A percentile compares a stretch with the other conserved stretches of the same genome.
phyloP scores from a whole-genome alignment of 2,888 invertebrate genomes.

The Netelia inedita region DNA sequence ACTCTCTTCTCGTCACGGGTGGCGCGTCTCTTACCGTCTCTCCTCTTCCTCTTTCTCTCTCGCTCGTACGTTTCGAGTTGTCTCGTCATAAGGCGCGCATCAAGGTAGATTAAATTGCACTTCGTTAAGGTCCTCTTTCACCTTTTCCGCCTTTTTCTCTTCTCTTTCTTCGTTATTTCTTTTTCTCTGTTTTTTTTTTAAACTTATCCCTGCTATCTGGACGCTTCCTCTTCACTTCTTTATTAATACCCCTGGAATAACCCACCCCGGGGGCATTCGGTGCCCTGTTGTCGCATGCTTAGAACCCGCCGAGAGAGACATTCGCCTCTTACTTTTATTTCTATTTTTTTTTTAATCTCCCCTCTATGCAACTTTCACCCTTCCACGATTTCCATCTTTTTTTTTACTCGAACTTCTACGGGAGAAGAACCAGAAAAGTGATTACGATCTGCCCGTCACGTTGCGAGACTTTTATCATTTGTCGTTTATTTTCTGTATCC shows the following conservation, averaged over 20 bases:
- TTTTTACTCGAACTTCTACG: background rate
- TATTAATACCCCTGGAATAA: background rate
- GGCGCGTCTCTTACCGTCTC: conserved; percentile 59
- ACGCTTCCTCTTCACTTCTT: background rate
- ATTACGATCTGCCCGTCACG: no score
- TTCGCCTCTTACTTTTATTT: conserved; percentile 36
- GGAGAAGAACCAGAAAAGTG: background rate
- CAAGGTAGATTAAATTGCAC: conserved; percentile 73
- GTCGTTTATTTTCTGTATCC: background rate
- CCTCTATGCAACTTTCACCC: background rate
- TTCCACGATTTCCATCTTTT: background rate
- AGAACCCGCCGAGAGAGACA: conserved; percentile 33
- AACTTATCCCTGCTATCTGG: background rate
- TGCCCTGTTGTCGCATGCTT: conserved; percentile 38
- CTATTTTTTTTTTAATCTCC: background rate
- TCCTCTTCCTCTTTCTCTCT: conserved; percentile 18
- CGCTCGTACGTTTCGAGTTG: conserved; percentile 54
- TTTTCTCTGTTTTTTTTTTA: conserved; percentile 39
- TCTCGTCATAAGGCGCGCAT: conserved; percentile 63
- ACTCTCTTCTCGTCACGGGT: conserved; percentile 60
- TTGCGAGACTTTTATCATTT: background rate
- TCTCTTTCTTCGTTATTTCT: conserved; percentile 45
- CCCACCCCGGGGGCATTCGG: conserved; percentile 7
- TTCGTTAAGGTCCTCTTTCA: conserved; percentile 73
- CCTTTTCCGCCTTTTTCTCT: conserved; percentile 61